Percentiles rank a stretch among this genome's conserved stretches.
phyloP scores from a whole-genome alignment of 2,888 invertebrate species.

The Thymelicus lineola region DNA sequence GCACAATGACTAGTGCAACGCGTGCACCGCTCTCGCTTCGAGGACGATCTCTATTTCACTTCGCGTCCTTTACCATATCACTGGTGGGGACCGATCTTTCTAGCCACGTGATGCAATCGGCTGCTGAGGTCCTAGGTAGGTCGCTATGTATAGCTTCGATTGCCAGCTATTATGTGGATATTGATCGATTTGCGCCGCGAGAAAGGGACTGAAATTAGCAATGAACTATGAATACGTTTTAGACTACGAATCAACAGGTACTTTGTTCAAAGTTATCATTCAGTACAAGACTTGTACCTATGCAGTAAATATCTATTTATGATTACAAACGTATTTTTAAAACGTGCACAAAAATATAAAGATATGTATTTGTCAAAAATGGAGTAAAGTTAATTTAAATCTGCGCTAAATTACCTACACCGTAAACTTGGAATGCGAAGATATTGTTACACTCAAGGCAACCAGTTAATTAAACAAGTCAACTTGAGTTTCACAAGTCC shows the following conservation, averaged over 20 bases:
- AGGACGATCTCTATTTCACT: constrained; percentile 85
- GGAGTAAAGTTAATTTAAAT: too few species aligned
- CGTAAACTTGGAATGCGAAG: too few species aligned
- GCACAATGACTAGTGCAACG: constrained; percentile 83
- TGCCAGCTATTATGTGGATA: constrained; percentile 55
- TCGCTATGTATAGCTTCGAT: constrained; percentile 61
- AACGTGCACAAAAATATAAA: too few species aligned
- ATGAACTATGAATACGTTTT: constrained; percentile 5
- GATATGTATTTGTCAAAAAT: too few species aligned
- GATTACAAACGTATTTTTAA: too few species aligned
- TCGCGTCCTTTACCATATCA: constrained; percentile 81
- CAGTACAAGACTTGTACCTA: too few species aligned
- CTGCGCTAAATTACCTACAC: too few species aligned
- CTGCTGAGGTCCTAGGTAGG: constrained; percentile 69
- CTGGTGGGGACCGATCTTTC: constrained; percentile 84
- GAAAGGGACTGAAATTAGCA: constrained; percentile 10
- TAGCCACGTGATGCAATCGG: constrained; percentile 79
- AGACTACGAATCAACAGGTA: neutral
- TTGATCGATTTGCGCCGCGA: constrained; percentile 36
- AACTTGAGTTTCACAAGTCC: too few species aligned
- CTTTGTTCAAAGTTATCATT: neutral
- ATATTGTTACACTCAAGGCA: too few species aligned
- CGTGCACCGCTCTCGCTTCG: constrained; percentile 85
- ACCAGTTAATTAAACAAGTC: too few species aligned
- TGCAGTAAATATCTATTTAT: too few species aligned